Conservation (phyloP, 2,888 invertebrate species). For the Bibio marci region DNA sequence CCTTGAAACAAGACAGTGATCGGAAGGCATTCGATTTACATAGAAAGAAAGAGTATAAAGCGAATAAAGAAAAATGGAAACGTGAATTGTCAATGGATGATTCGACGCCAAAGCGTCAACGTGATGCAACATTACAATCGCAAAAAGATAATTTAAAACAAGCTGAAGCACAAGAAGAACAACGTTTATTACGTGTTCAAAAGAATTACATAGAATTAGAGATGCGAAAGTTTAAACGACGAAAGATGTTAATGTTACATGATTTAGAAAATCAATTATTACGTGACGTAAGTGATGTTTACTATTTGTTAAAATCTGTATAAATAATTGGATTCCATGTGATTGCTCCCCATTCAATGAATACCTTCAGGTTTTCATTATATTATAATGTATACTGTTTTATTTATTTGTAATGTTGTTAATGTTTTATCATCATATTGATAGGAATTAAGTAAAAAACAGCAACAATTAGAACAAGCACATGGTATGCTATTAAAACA, state of each 20-base stretch:
- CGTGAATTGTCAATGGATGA: constrained; percentile 81
- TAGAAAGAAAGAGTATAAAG: constrained; percentile 93
- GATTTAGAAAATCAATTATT: constrained; percentile 81
- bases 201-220: constrained; percentile 83
- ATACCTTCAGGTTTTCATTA: background rate
- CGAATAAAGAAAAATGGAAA: constrained; percentile 94
- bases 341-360: constrained; percentile 5
- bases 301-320: background rate
- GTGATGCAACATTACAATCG: constrained; percentile 76
- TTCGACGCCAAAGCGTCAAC: constrained; percentile 77
- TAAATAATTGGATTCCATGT: too few relatives aligned
- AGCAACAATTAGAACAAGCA: constrained; percentile 87
- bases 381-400: background rate
- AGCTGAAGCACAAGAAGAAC: constrained; percentile 81
- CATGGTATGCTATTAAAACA: constrained; percentile 88
- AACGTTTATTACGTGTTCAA: constrained; percentile 71
- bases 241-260: constrained; percentile 72
- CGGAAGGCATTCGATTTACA: constrained; percentile 80
- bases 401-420: constrained; percentile 2
- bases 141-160: constrained; percentile 85
- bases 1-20: constrained; percentile 76
- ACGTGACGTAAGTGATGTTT: constrained; percentile 46
- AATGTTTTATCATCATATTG: too few relatives aligned
- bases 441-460: constrained; percentile 86
- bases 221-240: constrained; percentile 79